Conservation (phyloP, 2,797 vertebrate genomes). For the Micrastur ruficollis region DNA sequence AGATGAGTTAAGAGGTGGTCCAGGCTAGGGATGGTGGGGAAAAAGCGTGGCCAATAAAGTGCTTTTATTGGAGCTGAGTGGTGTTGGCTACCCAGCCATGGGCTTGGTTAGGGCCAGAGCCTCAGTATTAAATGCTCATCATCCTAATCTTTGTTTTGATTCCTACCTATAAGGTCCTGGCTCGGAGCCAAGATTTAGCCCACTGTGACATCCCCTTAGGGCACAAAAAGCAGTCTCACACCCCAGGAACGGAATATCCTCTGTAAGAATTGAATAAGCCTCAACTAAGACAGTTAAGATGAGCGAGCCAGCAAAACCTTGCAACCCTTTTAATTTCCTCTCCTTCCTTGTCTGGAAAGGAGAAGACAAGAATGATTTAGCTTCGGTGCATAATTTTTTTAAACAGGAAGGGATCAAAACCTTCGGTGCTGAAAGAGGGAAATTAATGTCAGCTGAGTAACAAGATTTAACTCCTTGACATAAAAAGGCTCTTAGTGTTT, state of each 20-base stretch:
- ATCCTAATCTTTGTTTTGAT: background rate
- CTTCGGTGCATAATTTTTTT: conserved; percentile 1
- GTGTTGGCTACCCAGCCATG: too few species aligned
- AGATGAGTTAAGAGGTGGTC: background rate
- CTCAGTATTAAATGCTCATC: background rate
- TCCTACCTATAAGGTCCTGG: background rate
- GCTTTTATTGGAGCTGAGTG: background rate
- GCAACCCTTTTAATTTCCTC: conserved; percentile 46
- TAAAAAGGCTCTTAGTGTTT: background rate
- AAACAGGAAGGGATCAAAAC: conserved; percentile 4
- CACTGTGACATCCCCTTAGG: background rate
- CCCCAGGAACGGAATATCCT: background rate
- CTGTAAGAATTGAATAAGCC: background rate
- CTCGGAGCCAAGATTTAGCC: background rate
- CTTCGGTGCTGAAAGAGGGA: background rate
- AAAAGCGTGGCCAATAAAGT: background rate
- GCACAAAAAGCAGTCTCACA: background rate
- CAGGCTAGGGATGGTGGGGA: background rate
- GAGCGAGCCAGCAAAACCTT: background rate
- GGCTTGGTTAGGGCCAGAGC: background rate
- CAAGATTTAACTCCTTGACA: conserved; percentile 15
- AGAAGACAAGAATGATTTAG: background rate
- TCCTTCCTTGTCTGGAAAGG: conserved; percentile 7
- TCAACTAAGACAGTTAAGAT: background rate
- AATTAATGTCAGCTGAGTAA: background rate